phyloP scores from a whole-genome alignment of 1,140 invertebrate species.

The Cecropterus lyciades region DNA sequence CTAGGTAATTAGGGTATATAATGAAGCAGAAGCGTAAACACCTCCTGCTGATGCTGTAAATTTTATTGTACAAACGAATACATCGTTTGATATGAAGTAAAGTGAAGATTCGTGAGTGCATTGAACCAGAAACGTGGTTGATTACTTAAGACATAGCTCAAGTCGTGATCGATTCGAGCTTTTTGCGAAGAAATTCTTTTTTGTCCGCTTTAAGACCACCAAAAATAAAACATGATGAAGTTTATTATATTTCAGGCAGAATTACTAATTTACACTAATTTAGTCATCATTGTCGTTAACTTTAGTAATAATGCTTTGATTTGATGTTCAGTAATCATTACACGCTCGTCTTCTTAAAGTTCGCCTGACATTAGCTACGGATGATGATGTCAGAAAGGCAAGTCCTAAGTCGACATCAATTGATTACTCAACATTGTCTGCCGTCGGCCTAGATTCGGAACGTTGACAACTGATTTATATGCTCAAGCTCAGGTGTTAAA shows the following conservation, averaged over 20 bases:
- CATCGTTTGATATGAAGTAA: slow-evolving; percentile 69
- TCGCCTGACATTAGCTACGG: slow-evolving; percentile 51
- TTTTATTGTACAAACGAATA: slow-evolving; percentile 64
- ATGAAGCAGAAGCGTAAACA: slow-evolving; percentile 42
- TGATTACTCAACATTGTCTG: slow-evolving; percentile 65
- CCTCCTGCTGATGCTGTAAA: slow-evolving; percentile 55
- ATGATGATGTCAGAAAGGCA: slow-evolving; percentile 67
- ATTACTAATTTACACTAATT: no score
- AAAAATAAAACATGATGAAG: slow-evolving; percentile 58
- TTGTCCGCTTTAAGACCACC: slow-evolving; percentile 58
- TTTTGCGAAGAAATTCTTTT: slow-evolving; percentile 64
- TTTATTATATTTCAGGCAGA: slow-evolving; percentile 41
- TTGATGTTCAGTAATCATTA: slow-evolving; percentile 46
- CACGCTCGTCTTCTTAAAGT: slow-evolving; percentile 57
- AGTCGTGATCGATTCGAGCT: slow-evolving; percentile 64
- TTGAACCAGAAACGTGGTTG: slow-evolving; percentile 81
- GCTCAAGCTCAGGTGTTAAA: slow-evolving; percentile 71
- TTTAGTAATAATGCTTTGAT: no score
- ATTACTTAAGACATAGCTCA: slow-evolving; percentile 72
- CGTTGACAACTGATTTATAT: slow-evolving; percentile 80
- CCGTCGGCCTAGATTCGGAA: slow-evolving; percentile 63
- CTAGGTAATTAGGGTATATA: slow-evolving; percentile 4
- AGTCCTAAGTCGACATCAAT: slow-evolving; percentile 61
- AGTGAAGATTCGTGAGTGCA: slow-evolving; percentile 77
- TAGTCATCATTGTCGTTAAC: no score